Conservation (phyloP, 2,797 vertebrate genomes). For the Dromococcyx pavoninus region DNA sequence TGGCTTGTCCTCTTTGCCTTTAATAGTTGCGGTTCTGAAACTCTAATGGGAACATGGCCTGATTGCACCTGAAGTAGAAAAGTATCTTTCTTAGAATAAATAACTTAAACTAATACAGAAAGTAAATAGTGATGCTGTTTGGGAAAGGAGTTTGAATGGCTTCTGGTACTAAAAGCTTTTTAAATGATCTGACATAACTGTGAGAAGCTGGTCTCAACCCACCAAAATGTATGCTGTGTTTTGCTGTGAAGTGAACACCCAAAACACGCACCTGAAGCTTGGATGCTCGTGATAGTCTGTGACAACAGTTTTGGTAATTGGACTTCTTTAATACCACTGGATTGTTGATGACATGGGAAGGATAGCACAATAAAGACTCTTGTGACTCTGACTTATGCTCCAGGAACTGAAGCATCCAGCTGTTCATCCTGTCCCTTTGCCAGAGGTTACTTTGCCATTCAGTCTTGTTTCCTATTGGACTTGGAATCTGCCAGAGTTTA, state of each 20-base stretch:
- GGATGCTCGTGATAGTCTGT: background rate
- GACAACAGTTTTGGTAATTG: background rate
- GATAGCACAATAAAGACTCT: background rate
- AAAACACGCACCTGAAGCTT: background rate
- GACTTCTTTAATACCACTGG: background rate
- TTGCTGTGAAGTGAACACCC: background rate
- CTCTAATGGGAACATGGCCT: background rate
- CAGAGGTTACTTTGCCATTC: conserved; percentile 24
- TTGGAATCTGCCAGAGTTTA: background rate
- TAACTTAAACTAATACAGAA: background rate
- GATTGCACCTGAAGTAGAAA: background rate
- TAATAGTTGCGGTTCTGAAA: background rate
- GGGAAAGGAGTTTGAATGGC: background rate
- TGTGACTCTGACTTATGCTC: background rate
- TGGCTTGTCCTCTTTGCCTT: background rate
- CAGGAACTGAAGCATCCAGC: conserved; percentile 1
- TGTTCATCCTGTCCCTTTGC: conserved; percentile 15
- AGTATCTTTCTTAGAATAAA: background rate
- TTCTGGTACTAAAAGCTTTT: background rate
- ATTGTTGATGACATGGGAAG: background rate
- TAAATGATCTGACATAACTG: background rate
- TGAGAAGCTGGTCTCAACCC: background rate
- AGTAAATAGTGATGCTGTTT: background rate
- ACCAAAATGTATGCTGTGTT: background rate
- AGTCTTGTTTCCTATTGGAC: background rate